Evolutionary conservation across 2,888 invertebrate genomes (phyloP).

Genomic region (Drosophila acutilabella): DNA sequence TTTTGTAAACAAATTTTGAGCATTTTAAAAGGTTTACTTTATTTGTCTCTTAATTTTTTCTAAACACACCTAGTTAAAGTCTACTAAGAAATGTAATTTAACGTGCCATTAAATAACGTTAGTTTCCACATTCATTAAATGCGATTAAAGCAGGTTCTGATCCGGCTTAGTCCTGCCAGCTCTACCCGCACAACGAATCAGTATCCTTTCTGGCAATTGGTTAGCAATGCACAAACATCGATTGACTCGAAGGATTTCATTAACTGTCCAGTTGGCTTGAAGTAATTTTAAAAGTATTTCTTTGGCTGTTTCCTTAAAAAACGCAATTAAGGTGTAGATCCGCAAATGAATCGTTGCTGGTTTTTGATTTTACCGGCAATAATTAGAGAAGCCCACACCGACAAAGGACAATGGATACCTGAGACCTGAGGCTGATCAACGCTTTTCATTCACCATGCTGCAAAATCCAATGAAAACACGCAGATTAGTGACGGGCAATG

Average conservation of each 20-base stretch:
- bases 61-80: not conserved
- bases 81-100: not conserved
- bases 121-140: slow-evolving; percentile 13
- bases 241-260: slow-evolving; percentile 69
- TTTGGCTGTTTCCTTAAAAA: slow-evolving; percentile 24
- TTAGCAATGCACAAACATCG: slow-evolving; percentile 66
- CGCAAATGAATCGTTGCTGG: slow-evolving; percentile 53
- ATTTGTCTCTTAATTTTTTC: too few species aligned
- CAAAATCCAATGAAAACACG: slow-evolving; percentile 53
- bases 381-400: slow-evolving; percentile 54
- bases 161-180: slow-evolving; percentile 24
- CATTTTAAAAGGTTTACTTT: too few species aligned
- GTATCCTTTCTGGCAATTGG: slow-evolving; percentile 58
- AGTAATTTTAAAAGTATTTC: slow-evolving; percentile 12
- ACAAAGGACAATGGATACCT: slow-evolving; percentile 44
- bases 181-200: slow-evolving; percentile 32
- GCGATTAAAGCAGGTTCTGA: slow-evolving; percentile 5
- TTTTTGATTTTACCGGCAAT: slow-evolving; percentile 54
- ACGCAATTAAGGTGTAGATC: slow-evolving; percentile 77
- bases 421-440: slow-evolving; percentile 57
- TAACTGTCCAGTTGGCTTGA: slow-evolving; percentile 48
- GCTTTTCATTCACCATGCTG: slow-evolving; percentile 41
- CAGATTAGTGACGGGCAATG: slow-evolving; percentile 57
- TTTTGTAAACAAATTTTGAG: too few species aligned
- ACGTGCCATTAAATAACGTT: not conserved